Conservation (phyloP, 2,113 vertebrate genomes). For the Elephantulus edwardii region DNA sequence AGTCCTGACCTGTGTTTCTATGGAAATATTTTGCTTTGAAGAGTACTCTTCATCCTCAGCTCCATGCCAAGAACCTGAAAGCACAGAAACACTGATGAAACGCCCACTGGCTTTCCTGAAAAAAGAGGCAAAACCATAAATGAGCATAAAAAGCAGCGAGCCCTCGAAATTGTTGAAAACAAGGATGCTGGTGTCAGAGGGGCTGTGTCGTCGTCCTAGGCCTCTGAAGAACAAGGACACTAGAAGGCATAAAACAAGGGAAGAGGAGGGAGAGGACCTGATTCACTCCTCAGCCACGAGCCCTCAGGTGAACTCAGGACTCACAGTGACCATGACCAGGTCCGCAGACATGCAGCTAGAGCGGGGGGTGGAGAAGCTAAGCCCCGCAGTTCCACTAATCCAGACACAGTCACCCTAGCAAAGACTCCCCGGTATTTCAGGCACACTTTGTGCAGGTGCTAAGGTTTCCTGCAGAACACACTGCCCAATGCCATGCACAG, state of each 20-base stretch:
- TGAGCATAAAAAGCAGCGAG: not conserved
- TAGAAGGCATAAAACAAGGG: not conserved
- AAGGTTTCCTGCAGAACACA: not conserved
- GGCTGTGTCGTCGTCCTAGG: not conserved
- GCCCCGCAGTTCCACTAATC: not conserved
- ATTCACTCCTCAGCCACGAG: not conserved
- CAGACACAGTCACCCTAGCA: not conserved
- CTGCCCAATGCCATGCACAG: not conserved
- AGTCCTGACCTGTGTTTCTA: not conserved
- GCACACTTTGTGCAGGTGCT: not conserved
- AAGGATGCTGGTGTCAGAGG: not conserved
- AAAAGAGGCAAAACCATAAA: not conserved
- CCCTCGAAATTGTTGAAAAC: too few species aligned
- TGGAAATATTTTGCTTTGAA: not conserved
- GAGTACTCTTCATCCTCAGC: not conserved
- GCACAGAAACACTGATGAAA: not conserved
- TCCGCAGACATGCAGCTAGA: not conserved
- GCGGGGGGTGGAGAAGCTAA: not conserved
- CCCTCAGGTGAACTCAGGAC: not conserved
- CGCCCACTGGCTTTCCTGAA: not conserved
- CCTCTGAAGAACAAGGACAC: not conserved
- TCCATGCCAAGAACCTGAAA: constrained; percentile 36
- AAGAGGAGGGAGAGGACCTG: not conserved
- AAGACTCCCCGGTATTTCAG: not conserved
- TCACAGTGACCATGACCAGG: not conserved